Conservation (phyloP, 2,888 invertebrate genomes). For the Amphimallon solstitiale region DNA sequence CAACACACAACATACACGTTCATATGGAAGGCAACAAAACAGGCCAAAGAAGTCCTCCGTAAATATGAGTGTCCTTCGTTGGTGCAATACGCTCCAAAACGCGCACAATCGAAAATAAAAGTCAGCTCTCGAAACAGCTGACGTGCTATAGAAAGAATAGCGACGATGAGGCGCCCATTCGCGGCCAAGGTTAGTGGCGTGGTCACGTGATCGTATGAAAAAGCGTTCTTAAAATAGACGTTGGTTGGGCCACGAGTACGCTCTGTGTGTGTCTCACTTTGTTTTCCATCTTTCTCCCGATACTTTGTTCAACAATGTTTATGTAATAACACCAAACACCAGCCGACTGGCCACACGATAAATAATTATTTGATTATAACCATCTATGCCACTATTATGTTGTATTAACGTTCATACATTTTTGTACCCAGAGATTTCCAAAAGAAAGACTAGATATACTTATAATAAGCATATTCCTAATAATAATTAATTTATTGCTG, state of each 20-base stretch:
- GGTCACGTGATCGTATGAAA: slow-evolving; percentile 50
- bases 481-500: no score
- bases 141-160: slow-evolving; percentile 32
- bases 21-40: no score
- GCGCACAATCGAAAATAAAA: slow-evolving; percentile 35
- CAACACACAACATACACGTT: background rate
- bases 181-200: slow-evolving; percentile 39
- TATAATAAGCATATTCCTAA: no score
- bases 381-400: no score
- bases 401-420: no score
- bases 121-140: slow-evolving; percentile 36
- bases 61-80: slow-evolving; percentile 18
- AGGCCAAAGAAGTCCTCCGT: background rate
- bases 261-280: background rate
- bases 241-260: slow-evolving; percentile 13
- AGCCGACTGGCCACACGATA: background rate
- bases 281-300: background rate
- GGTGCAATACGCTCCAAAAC: slow-evolving; percentile 16
- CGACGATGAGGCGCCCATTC: slow-evolving; percentile 33
- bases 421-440: no score
- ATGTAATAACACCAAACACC: background rate
- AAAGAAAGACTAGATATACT: no score
- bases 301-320: background rate
- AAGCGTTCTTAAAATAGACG: slow-evolving; percentile 55
- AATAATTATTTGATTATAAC: no score